Evolutionary conservation across 2,888 invertebrate genomes (phyloP).

Genomic region (Polymixis flavicincta): DNA sequence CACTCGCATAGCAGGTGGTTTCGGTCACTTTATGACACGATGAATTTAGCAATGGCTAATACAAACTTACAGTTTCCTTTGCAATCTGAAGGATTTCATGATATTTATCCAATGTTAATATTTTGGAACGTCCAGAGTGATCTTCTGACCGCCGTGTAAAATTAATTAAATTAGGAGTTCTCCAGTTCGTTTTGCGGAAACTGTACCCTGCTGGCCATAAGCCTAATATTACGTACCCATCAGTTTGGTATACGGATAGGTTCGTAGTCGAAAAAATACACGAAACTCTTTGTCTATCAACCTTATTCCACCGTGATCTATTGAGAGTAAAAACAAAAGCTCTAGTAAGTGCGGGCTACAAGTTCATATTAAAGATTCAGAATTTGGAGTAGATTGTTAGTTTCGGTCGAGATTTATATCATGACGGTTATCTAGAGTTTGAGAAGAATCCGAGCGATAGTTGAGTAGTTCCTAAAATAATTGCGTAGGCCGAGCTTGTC

Average conservation of each 20-base stretch:
- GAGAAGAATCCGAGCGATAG: constrained; percentile 10
- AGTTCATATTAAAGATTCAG: constrained; percentile 12
- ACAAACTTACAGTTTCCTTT: constrained; percentile 34
- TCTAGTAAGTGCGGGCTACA: constrained; percentile 3
- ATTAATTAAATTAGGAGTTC: not conserved
- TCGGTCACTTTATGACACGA: constrained; percentile 73
- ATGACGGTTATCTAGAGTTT: not conserved
- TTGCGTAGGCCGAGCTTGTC: constrained; percentile 67
- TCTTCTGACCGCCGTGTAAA: not conserved
- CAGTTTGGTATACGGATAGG: not conserved
- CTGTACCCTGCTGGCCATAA: not conserved
- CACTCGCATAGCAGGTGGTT: constrained; percentile 71
- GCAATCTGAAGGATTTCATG: constrained; percentile 27
- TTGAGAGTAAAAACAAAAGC: constrained; percentile 1
- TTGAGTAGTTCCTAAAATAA: constrained; percentile 64
- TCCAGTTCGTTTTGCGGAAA: not conserved
- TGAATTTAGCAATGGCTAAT: constrained; percentile 66
- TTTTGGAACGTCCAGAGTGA: constrained; percentile 11
- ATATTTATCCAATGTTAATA: constrained; percentile 1
- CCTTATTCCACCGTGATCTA: not conserved
- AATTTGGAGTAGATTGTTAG: constrained; percentile 14
- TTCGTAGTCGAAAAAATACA: not conserved
- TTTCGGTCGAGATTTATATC: constrained; percentile 34
- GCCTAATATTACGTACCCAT: not conserved
- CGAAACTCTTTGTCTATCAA: not conserved